Evolutionary conservation across 2,797 vertebrate species (phyloP).

Genomic region (Centroberyx gerrardi): DNA sequence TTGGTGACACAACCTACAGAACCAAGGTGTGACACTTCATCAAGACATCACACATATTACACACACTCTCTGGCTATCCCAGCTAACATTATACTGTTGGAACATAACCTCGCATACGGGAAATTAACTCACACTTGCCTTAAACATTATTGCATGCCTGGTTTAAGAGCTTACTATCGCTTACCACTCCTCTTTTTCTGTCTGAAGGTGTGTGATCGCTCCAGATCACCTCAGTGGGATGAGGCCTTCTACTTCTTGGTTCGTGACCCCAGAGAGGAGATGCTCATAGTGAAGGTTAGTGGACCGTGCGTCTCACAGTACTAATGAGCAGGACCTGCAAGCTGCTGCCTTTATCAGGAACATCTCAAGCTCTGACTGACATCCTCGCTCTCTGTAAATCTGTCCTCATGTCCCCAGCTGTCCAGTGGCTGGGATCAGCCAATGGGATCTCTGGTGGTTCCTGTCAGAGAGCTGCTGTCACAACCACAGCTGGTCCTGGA

Average conservation of each 20-base stretch:
- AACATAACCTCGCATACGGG: not conserved
- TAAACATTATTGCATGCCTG: not conserved
- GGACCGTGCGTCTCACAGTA: not conserved
- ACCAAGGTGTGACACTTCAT: slow-evolving; percentile 84
- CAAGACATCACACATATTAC: not conserved
- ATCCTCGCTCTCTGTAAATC: not conserved
- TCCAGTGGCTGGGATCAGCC: slow-evolving; percentile 85
- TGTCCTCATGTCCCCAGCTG: slow-evolving; percentile 62
- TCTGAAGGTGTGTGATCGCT: slow-evolving; percentile 86
- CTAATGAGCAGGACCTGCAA: not conserved
- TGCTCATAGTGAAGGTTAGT: slow-evolving; percentile 90
- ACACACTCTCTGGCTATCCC: not conserved
- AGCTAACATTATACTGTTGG: not conserved
- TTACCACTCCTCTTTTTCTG: not conserved
- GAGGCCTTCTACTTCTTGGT: slow-evolving; percentile 90
- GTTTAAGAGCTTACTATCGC: not conserved
- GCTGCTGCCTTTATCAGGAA: not conserved
- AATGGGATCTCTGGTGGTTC: slow-evolving; percentile 87
- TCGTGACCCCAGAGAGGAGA: slow-evolving; percentile 85
- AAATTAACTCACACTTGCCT: not conserved
- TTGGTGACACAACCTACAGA: slow-evolving; percentile 84
- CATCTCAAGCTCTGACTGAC: not conserved
- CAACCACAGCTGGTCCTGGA: slow-evolving; percentile 88
- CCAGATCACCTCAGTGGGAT: slow-evolving; percentile 88
- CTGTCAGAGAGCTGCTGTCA: slow-evolving; percentile 87